Evolutionary conservation across 2,113 vertebrate species (phyloP).

Genomic region (Catharus minimus): DNA sequence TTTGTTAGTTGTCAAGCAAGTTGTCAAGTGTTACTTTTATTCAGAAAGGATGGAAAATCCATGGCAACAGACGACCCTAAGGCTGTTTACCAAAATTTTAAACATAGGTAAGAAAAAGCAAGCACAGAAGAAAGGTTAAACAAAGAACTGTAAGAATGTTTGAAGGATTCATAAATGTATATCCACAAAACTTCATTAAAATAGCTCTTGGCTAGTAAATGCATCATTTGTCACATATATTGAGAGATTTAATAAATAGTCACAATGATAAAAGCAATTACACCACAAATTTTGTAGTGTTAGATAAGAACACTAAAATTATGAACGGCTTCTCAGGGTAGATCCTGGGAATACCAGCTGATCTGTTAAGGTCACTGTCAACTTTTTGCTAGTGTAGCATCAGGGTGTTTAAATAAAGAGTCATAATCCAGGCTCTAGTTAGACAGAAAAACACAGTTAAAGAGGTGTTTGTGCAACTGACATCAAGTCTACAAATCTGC

Average conservation of each 20-base stretch:
- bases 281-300: neutral
- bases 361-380: neutral
- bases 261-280: constrained; percentile 1
- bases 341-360: neutral
- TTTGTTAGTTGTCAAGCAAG: neutral
- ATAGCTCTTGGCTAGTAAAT: neutral
- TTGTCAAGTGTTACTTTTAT: neutral
- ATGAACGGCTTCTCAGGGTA: neutral
- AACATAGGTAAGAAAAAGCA: neutral
- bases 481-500: neutral
- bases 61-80: neutral
- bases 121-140: neutral
- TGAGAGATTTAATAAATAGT: neutral
- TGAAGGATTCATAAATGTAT: neutral
- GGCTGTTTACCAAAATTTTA: neutral
- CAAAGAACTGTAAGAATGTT: neutral
- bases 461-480: neutral
- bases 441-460: neutral
- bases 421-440: neutral
- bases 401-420: neutral
- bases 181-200: neutral
- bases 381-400: neutral
- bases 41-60: neutral
- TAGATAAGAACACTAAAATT: neutral
- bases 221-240: neutral